Conservation (phyloP, 2,888 invertebrate species). For the Latrodectus hesperus region DNA sequence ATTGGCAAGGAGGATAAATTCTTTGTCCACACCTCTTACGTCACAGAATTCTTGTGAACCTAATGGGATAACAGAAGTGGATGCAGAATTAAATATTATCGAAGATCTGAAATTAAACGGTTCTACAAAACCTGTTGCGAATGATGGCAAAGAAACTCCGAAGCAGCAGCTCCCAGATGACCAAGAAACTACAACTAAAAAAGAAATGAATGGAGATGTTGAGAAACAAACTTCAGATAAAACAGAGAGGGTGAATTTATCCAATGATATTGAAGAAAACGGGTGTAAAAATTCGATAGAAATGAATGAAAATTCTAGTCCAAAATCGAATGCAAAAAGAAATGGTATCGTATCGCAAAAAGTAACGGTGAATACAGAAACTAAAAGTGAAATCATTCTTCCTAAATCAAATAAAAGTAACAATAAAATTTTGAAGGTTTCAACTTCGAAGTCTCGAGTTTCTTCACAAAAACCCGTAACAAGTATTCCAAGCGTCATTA, state of each 20-base stretch:
- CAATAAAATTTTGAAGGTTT: conserved; percentile 11
- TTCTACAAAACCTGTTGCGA: background rate
- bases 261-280: background rate
- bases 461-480: conserved; percentile 17
- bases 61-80: background rate
- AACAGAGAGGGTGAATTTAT: background rate
- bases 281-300: background rate
- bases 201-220: background rate
- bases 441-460: conserved; percentile 27
- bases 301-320: background rate
- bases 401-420: conserved; percentile 21
- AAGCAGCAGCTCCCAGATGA: background rate
- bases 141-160: background rate
- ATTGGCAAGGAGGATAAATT: conserved; percentile 50
- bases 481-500: conserved; percentile 47
- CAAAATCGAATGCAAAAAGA: background rate
- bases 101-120: background rate
- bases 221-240: background rate
- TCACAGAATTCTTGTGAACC: conserved; percentile 31
- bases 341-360: conserved; percentile 53
- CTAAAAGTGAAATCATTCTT: conserved; percentile 38
- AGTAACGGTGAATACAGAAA: conserved; percentile 61
- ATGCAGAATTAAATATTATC: background rate
- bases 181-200: background rate
- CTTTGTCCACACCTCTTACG: conserved; percentile 44